Conservation (phyloP, 1,140 invertebrate genomes). For the Leptestheria dahalacensis region DNA sequence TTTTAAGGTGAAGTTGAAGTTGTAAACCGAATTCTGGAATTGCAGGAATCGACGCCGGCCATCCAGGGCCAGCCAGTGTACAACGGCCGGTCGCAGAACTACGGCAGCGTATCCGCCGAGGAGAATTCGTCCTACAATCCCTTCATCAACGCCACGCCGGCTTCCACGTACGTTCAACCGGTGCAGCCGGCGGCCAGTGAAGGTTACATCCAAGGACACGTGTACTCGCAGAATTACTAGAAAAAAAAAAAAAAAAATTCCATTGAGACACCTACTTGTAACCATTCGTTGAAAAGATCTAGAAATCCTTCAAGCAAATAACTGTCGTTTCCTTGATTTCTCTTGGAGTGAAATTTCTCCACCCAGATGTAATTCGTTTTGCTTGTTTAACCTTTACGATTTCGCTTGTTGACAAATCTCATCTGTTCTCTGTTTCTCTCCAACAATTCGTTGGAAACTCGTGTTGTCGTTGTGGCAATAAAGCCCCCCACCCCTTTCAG, state of each 20-base stretch:
- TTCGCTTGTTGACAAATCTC: too few species aligned
- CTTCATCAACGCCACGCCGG: background rate
- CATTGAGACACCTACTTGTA: background rate
- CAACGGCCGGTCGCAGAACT: constrained; percentile 2
- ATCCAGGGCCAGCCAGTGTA: background rate
- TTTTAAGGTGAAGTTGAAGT: too few species aligned
- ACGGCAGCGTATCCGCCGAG: background rate
- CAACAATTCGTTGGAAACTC: too few species aligned
- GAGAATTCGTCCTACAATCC: background rate
- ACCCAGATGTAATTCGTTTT: too few species aligned
- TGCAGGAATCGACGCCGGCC: constrained; percentile 6
- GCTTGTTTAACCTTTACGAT: too few species aligned
- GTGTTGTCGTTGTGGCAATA: background rate
- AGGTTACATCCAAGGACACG: background rate
- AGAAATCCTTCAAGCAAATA: too few species aligned
- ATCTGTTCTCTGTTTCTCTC: too few species aligned
- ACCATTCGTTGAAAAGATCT: too few species aligned
- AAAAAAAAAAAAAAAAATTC: background rate
- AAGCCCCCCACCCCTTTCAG: background rate
- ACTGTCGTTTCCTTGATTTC: too few species aligned
- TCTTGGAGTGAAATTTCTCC: too few species aligned
- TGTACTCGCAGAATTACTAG: constrained; percentile 1
- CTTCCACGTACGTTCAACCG: background rate
- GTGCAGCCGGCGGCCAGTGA: constrained; percentile 7
- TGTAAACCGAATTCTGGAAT: too few species aligned